Evolutionary conservation across 1,140 invertebrate species (phyloP).

Genomic region (Batillaria attramentaria): DNA sequence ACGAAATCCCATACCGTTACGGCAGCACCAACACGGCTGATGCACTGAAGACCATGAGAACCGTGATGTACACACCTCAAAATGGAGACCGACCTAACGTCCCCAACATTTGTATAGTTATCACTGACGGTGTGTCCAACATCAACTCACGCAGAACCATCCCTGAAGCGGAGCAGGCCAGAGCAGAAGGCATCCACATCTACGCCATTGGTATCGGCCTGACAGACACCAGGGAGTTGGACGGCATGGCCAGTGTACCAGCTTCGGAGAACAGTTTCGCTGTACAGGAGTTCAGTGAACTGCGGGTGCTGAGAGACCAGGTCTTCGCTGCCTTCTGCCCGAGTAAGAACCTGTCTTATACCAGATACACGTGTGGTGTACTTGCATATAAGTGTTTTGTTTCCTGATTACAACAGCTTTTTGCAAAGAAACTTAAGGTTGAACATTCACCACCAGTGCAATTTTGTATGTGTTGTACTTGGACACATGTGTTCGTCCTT

Average conservation of each 20-base stretch:
- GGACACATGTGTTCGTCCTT: no score
- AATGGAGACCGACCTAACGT: constrained; percentile 56
- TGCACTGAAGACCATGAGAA: constrained; percentile 50
- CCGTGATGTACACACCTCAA: constrained; percentile 42
- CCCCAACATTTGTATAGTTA: constrained; percentile 53
- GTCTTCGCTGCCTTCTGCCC: constrained; percentile 51
- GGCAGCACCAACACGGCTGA: constrained; percentile 60
- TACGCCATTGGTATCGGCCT: constrained; percentile 62
- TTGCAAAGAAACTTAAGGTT: no score
- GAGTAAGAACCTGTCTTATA: constrained; percentile 9
- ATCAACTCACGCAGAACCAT: constrained; percentile 54
- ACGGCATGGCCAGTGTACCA: constrained; percentile 48
- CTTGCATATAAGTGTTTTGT: no score
- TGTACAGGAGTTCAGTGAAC: constrained; percentile 53
- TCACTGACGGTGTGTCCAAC: constrained; percentile 62
- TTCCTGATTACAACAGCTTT: no score
- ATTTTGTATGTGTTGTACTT: no score
- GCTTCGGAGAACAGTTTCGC: constrained; percentile 49
- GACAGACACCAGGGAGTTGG: constrained; percentile 51
- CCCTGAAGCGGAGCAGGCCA: constrained; percentile 48
- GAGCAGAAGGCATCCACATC: constrained; percentile 50
- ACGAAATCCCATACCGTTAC: constrained; percentile 51
- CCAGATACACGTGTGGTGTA: no score
- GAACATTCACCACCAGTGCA: no score
- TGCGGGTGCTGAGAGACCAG: constrained; percentile 44